Evolutionary conservation across 2,113 vertebrate species (phyloP), one percentile per base, ranked within the genome.

Genomic region (Nannospalax galili): DNA sequence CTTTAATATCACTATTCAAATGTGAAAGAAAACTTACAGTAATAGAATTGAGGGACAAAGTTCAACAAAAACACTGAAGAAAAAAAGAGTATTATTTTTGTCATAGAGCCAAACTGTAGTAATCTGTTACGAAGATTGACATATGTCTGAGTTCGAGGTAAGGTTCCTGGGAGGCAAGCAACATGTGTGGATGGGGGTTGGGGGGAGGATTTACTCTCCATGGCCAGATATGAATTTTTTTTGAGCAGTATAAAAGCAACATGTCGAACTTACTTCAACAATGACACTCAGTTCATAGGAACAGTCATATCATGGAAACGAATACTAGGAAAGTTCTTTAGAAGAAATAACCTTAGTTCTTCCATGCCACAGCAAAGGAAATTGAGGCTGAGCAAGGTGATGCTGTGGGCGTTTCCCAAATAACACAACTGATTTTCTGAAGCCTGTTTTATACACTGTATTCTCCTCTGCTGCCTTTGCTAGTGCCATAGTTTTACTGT

Each of bases 151-250:
- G 11, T 0, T 26, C 3, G 64, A 67, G 3, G 19, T 30, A 35
- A 84, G 24, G 3, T 26, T 3, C 40, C n/a, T 30, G 12, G 22
- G 22, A 92, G 60, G 15, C 37, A 78, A n/a, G 24, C 6, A 10
- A 3, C 2, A 3, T 35, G 32, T 12, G 8, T 1, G 4, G 11
- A 3, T 4, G 14, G 48, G n/a, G 30, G 7, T 40, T 4, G 24
- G 16, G 2, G 32, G 6, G 8, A 26, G 32, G 24, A 58, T 8
- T 30, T 22, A 52, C 81, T 87, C 14, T 62, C 0, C 0, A 4
- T 30, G 58, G 42, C 24, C 64, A 37, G 22, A 19, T 77, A 40
- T 30, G 20, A 45, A 42, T 37, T 42, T 32, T 65, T n/a, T 32
- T 6, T 42, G 42, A 81, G 10, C 6, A 70, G 6, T 12, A 37